Percentiles rank a stretch among this genome's conserved stretches.
Conservation (phyloP, 2,888 invertebrate genomes). For the Drosophila nr. perissopoda region DNA sequence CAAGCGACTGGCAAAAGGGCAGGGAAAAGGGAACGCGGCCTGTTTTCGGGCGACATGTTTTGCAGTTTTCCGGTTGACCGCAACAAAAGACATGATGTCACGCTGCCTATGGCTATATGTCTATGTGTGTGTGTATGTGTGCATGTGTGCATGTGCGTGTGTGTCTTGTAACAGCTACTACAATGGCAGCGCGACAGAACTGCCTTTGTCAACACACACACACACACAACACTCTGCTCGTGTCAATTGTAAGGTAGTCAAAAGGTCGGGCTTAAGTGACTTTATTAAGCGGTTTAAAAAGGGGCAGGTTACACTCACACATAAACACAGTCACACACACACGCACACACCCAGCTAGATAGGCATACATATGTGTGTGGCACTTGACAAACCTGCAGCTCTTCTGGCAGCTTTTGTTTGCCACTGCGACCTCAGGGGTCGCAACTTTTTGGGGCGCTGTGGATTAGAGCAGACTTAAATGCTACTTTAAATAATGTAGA, state of each 20-base stretch:
- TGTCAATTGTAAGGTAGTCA: conserved; percentile 75
- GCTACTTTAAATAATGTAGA: conserved; percentile 48
- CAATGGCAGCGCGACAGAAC: conserved; percentile 71
- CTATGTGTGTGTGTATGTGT: neutral
- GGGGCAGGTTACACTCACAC: conserved; percentile 70
- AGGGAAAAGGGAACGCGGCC: conserved; percentile 52
- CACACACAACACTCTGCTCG: conserved; percentile 43
- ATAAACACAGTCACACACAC: conserved; percentile 17
- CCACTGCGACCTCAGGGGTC: conserved; percentile 21
- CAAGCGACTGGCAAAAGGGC: conserved; percentile 27
- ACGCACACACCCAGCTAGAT: conserved; percentile 2
- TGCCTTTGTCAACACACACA: conserved; percentile 57
- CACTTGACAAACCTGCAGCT: conserved; percentile 60
- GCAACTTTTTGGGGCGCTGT: conserved; percentile 22
- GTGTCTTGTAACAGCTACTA: conserved; percentile 66
- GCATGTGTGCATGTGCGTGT: conserved; percentile 10
- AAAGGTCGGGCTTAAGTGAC: conserved; percentile 81
- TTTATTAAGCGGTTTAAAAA: conserved; percentile 82
- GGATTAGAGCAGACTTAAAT: conserved; percentile 48
- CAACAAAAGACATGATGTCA: conserved; percentile 84
- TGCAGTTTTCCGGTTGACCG: conserved; percentile 84
- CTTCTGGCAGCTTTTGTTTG: conserved; percentile 49
- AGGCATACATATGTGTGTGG: conserved; percentile 55
- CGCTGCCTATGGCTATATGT: conserved; percentile 61
- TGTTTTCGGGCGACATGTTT: conserved; percentile 78